Base-by-base conservation (phyloP, 2,888 invertebrate species). In the Barypeithes pellucidus region DNA sequence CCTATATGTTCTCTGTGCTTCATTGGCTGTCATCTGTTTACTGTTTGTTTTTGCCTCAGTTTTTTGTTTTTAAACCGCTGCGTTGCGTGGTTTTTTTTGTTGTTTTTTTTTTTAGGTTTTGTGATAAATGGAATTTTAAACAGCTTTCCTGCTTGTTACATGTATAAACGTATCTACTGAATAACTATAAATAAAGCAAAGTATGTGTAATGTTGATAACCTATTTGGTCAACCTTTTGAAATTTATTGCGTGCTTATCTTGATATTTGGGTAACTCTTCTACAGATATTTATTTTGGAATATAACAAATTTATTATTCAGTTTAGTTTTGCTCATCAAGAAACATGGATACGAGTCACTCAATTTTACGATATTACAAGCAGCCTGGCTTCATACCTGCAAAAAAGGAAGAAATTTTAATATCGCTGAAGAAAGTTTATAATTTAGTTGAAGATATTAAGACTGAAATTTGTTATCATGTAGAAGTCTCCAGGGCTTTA, bases 381-480 rank as follows among this genome's bases (percentile, higher is more conserved):
- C 87, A 87, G 70, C 90, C 91, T 71, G 91, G 89, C 62, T 90
- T 88, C 82, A 90, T 90, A 82, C 85, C 85, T 72, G 89, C 90
- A 76, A 91, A 90, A 85, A 89, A 88, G 57, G 85, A 86, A 70
- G 90, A 90, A 81, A 87, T 91, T 73, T 83, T 91, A 43, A 84
- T 85, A 39, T 90, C 89, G 80, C 84, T 92, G 73, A 88, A 88
- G 81, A 52, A 66, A 47, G 78, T 80, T 50, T 80, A 80, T 67
- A 87, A 88, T 81, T 60, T 80, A 18, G 85, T 87, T 74, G 86
- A 93, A n/a, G 82, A 86, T 39, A 78, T 94, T 16, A 88, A 91
- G 69, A 91, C 92, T 5, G 96, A 96, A 87, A 87, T 91, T 76
- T 96, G 96, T 86, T 96, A 92, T 86, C 93, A 96, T 84, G 89